Base-by-base conservation (phyloP, 2,797 vertebrate species). In the Coregonus sp. region DNA sequence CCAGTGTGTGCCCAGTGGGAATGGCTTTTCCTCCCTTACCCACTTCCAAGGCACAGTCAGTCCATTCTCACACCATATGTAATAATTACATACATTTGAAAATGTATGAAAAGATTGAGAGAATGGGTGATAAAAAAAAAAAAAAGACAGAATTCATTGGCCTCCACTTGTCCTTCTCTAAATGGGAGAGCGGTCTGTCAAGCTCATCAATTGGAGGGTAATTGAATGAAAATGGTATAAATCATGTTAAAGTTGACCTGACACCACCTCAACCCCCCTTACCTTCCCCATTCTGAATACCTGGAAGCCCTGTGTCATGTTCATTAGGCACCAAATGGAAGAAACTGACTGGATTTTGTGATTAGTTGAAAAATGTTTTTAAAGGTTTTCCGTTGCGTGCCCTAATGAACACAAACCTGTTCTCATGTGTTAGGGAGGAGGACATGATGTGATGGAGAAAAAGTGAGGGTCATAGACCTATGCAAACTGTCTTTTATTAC, bases 21-120 rank as follows among this genome's bases (percentile, higher is more conserved):
- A 47, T 9, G 7, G 20, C 25, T 16, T 72, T 29, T 52, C 47
- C 20, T 50, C 4, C 40, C 69, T 71, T 47, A 71, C 70, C 70
- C 50, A 72, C 70, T 71, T 71, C 40, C 69, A 52, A 16, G 40
- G 40, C 40, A 47, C 40, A 47, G 25, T 56, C 5, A 5, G 31
- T 40, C 14, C 59, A 66, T 76, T 78, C 75, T 50, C 76, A 79
- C 74, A 78, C 73, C 56, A 11, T 54, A 85, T 75, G 84, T 80
- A 89, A 84, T 88, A 91, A 92, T 92, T 89, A 91, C 85, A 74
- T 84, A 88, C 85, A 84, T 91, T 92, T 92, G 81, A 92, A 91
- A 90, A 83, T 47, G 80, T 86, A 80, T 84, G 15, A 56, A 37
- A 25, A 73, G 15, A 33, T 16, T 35, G 33, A n/a, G 16, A 37